Evolutionary conservation across 2,113 vertebrate species (phyloP).

Genomic region (Zosterops borbonicus): DNA sequence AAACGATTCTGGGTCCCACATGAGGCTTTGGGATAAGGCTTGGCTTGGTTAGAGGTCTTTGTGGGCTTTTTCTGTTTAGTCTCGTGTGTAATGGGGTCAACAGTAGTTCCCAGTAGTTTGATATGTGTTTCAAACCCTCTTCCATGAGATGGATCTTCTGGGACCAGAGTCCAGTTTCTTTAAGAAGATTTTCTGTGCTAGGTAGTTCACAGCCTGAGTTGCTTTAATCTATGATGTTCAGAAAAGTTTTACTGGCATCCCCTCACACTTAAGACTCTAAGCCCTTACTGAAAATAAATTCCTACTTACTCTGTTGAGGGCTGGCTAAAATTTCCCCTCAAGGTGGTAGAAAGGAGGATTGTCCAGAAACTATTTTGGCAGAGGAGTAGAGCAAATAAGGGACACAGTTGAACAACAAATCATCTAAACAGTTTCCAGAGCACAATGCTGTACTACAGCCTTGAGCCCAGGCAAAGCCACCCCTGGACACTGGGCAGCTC

Average conservation of each 20-base stretch:
- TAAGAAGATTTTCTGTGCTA: not conserved
- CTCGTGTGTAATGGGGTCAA: fast-evolving
- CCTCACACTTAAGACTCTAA: not conserved
- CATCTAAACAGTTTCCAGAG: not conserved
- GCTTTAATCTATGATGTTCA: fast-evolving
- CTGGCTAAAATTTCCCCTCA: not conserved
- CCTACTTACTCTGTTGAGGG: not conserved
- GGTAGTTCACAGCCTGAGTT: not conserved
- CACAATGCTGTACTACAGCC: fast-evolving
- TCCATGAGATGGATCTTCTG: not conserved
- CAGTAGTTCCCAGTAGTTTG: not conserved
- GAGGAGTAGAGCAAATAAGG: not conserved
- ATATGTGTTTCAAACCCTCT: not conserved
- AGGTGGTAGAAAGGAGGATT: not conserved
- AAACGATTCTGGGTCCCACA: not conserved
- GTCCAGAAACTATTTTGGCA: not conserved
- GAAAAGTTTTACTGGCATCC: not conserved
- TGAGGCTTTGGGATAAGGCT: not conserved
- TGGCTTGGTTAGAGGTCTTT: not conserved
- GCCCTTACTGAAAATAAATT: not conserved
- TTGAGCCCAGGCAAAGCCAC: not conserved
- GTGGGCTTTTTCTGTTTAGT: not conserved
- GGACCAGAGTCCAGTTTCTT: not conserved
- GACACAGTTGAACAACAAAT: not conserved
- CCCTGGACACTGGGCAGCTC: not conserved